Percentiles rank a stretch among this genome's conserved stretches.
phyloP scores from a whole-genome alignment of 2,797 vertebrate species.

The Taeniopygia guttata region DNA sequence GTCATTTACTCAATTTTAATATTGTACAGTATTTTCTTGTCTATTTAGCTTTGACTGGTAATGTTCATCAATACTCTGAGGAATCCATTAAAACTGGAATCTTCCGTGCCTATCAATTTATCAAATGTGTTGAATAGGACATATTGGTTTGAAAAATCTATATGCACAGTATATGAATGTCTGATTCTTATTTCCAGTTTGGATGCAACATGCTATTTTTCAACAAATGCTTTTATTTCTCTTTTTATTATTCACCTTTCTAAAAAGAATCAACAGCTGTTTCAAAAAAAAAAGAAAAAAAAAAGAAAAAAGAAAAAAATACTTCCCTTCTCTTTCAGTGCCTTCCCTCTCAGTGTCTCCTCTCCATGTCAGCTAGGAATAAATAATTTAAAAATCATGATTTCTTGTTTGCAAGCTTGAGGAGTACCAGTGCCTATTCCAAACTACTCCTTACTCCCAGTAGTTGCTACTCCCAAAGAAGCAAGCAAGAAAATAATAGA shows the following conservation, averaged over 20 bases:
- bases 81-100: neutral
- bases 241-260: neutral
- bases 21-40: neutral
- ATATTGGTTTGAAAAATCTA: neutral
- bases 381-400: neutral
- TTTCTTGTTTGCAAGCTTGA: neutral
- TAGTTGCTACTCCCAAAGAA: neutral
- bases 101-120: neutral
- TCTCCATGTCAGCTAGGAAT: neutral
- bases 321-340: neutral
- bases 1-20: neutral
- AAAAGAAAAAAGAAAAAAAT: neutral
- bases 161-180: neutral
- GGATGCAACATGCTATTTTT: neutral
- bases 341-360: neutral
- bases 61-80: neutral
- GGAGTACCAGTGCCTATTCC: neutral
- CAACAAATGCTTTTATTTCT: neutral
- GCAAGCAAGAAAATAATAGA: neutral
- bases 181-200: neutral
- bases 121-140: neutral
- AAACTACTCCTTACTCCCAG: neutral
- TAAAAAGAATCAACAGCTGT: neutral
- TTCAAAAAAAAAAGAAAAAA: too few species aligned
- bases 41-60: neutral